phyloP scores from a whole-genome alignment of 2,888 invertebrate species.

The Meteorus cinctellus region DNA sequence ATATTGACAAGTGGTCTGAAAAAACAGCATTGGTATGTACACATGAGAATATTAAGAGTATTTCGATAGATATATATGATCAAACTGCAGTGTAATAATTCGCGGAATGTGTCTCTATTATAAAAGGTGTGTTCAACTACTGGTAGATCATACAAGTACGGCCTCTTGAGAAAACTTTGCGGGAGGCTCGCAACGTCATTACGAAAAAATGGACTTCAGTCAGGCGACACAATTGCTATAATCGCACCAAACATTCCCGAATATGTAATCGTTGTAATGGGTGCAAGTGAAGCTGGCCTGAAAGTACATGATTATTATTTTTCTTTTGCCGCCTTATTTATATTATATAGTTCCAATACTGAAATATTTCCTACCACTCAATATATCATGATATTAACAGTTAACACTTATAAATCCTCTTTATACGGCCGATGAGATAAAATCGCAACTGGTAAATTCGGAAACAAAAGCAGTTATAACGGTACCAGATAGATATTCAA shows the following conservation, averaged over 20 bases:
- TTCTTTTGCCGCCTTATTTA: neutral
- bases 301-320: constrained; percentile 48
- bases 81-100: neutral
- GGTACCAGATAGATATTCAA: constrained; percentile 47
- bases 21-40: constrained; percentile 77
- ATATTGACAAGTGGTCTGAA: constrained; percentile 80
- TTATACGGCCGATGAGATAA: constrained; percentile 57
- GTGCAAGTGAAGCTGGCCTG: constrained; percentile 59
- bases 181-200: constrained; percentile 62
- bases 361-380: neutral
- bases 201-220: constrained; percentile 60
- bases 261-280: constrained; percentile 57
- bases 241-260: constrained; percentile 68
- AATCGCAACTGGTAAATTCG: constrained; percentile 55
- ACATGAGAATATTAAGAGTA: neutral
- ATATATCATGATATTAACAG: constrained; percentile 43
- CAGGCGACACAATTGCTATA: constrained; percentile 64
- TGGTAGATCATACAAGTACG: constrained; percentile 63
- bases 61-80: too few relatives aligned
- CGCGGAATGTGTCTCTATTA: neutral
- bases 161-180: constrained; percentile 56
- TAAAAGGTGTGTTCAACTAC: constrained; percentile 55
- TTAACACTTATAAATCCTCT: constrained; percentile 52
- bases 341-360: neutral
- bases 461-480: constrained; percentile 57